Percentiles rank a stretch among this genome's conserved stretches.
Conservation (phyloP, 2,113 vertebrate genomes). For the Lampris megalopsis region DNA sequence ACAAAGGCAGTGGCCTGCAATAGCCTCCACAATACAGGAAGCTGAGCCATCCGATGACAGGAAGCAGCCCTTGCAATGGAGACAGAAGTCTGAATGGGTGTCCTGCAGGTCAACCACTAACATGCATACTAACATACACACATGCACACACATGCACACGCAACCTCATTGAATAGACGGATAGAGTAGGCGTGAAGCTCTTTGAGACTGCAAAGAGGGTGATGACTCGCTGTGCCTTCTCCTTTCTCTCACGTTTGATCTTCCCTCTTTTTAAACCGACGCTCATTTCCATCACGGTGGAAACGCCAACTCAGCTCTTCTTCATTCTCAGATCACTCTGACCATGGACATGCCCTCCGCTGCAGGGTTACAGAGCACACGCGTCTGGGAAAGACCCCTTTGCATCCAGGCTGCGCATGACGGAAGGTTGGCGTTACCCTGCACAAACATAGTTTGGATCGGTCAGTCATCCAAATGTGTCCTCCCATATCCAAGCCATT, state of each 20-base stretch:
- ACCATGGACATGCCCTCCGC: neutral
- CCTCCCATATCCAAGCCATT: too few species aligned
- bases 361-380: neutral
- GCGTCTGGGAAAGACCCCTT: neutral
- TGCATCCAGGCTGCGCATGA: too few species aligned
- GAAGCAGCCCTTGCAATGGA: constrained; percentile 70
- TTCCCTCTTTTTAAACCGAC: constrained; percentile 25
- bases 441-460: too few species aligned
- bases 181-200: constrained; percentile 19
- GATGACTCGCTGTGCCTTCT: constrained; percentile 19
- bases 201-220: constrained; percentile 26
- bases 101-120: constrained; percentile 64
- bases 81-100: constrained; percentile 72
- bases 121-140: neutral
- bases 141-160: constrained; percentile 37
- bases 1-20: constrained; percentile 12
- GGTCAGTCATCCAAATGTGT: too few species aligned
- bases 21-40: constrained; percentile 64
- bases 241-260: constrained; percentile 30
- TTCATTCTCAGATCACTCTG: neutral
- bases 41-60: constrained; percentile 66
- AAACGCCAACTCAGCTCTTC: neutral
- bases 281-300: constrained; percentile 9
- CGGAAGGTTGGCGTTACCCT: too few species aligned
- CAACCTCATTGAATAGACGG: constrained; percentile 59